phyloP scores from a whole-genome alignment of 2,797 vertebrate species.

The Varecia variegata region DNA sequence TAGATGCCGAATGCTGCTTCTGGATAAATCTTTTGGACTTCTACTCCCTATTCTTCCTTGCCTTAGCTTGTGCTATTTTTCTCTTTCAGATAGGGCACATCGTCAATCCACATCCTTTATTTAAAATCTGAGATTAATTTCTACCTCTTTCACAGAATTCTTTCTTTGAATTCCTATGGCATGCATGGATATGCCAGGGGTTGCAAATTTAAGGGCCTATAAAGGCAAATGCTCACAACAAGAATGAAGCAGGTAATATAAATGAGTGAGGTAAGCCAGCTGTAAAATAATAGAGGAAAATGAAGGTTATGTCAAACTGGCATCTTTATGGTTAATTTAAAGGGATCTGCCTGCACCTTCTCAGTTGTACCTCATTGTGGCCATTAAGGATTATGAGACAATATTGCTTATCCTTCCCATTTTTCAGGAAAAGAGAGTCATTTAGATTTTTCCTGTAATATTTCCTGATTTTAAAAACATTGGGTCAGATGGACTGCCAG shows the following conservation, averaged over 20 bases:
- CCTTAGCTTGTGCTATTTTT: background rate
- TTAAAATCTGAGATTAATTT: background rate
- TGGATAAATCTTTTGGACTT: background rate
- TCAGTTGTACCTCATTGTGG: background rate
- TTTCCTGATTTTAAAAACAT: conserved; percentile 35
- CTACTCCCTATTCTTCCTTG: fast-evolving
- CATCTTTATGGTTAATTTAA: background rate
- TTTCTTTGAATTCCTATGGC: background rate
- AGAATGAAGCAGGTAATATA: background rate
- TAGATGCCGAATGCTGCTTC: background rate
- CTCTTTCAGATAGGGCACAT: background rate
- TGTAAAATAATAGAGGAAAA: conserved; percentile 6
- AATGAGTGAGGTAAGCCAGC: background rate
- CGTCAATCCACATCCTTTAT: background rate
- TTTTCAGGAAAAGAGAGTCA: background rate
- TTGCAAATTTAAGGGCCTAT: background rate
- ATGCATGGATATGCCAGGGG: background rate
- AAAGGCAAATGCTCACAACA: background rate
- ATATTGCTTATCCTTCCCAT: background rate
- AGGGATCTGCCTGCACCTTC: background rate
- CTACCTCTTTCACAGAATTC: background rate
- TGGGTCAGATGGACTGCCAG: background rate
- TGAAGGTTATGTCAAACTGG: background rate
- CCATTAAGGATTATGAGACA: background rate
- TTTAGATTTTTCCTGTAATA: background rate